phyloP scores from a whole-genome alignment of 2,113 vertebrate species.

The Coreoperca whiteheadi region DNA sequence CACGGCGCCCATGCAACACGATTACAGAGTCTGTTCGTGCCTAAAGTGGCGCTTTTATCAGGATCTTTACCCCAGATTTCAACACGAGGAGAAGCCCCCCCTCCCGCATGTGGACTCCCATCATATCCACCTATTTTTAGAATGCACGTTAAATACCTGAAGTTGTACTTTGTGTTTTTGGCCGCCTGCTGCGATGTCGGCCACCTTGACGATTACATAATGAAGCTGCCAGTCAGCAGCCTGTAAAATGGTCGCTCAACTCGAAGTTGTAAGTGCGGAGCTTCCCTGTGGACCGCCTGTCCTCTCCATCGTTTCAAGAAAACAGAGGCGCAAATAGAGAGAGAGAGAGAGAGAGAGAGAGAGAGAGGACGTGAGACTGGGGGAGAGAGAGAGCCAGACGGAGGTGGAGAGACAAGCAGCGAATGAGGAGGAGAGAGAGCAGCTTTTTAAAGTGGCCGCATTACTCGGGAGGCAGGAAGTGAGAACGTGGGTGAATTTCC shows the following conservation, averaged over 20 bases:
- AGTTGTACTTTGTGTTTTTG: background rate
- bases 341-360: background rate
- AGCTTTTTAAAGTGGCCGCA: background rate
- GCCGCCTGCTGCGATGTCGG: constrained; percentile 11
- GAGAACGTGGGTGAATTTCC: too few relatives aligned
- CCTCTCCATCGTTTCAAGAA: background rate
- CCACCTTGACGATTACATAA: background rate
- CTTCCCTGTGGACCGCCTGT: constrained; percentile 29
- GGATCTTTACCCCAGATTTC: background rate
- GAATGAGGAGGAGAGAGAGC: background rate
- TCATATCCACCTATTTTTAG: background rate
- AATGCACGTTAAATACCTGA: background rate
- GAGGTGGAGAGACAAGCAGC: background rate
- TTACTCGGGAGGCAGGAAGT: too few relatives aligned
- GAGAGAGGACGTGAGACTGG: background rate
- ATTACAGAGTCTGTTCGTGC: background rate
- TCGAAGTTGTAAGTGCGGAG: background rate
- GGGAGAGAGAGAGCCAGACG: background rate
- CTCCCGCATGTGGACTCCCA: background rate
- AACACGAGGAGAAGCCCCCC: background rate
- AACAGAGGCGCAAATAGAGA: background rate
- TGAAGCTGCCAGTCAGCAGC: constrained; percentile 10
- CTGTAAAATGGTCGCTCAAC: background rate
- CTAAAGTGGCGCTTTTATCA: background rate
- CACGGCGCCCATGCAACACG: background rate